Evolutionary conservation across 1,140 invertebrate species (phyloP), one percentile per base, ranked within the genome.

Genomic region (Drosophila prosaltans): DNA sequence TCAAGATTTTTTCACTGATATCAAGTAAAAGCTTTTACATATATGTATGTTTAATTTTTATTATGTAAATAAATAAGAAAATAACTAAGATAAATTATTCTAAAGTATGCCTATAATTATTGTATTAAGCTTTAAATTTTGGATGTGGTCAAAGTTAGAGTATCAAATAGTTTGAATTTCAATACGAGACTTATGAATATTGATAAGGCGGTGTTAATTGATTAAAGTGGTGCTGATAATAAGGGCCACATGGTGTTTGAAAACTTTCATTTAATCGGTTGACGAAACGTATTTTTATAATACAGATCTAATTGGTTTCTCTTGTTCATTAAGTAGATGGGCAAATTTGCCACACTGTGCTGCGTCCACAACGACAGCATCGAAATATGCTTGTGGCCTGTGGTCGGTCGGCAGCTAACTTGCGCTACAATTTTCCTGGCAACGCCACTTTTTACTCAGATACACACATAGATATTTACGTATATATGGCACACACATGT

Each of bases 401-500:
- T 72, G 66, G 72, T 57, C 59, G 28, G 68, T 40, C 9, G 61
- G 66, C 70, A 69, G 70, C 77, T 75, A 82, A 81, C 80, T 71
- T 84, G 74, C 81, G 81, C 81, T 84, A 85, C 82, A 85, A 85
- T 85, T 85, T 85, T 63, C 81, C 78, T 85, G 78, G 78, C 82
- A 79, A 75, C 73, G 82, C 76, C 83, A 74, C 75, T 85, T 80
- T 72, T 51, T 28, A 32, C 59, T 40, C 67, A 51, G 8, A 51
- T 10, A 76, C 60, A 54, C 36, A 28, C 54, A 16, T 16, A 16
- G 16, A 16, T 16, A 16, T 16, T 32, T 21, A 3, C 4, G 39
- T 62, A 21, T 2, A 51, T 51, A 26, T 60, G 28, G 40, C 43
- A 11, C 21, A 51, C 45, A 51, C 45, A 51, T 69, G 69, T 39